A percentile compares a stretch with the other conserved stretches of the same genome.
phyloP scores from a whole-genome alignment of 2,888 invertebrate species.

The Pandemis corylana region DNA sequence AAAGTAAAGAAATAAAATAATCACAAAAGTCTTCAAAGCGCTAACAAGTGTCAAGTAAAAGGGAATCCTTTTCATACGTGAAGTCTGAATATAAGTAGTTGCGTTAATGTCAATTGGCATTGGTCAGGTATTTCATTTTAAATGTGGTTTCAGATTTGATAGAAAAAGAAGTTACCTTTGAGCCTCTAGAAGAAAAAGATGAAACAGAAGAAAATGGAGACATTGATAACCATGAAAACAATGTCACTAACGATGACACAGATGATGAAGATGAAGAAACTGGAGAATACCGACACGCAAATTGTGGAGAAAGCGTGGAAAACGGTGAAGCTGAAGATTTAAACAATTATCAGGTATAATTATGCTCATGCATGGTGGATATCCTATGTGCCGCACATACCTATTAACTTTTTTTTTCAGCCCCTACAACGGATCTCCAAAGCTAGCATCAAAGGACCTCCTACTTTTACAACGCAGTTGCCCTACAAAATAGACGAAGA shows the following conservation, averaged over 20 bases:
- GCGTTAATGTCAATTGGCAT: no score
- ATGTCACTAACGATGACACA: constrained; percentile 54
- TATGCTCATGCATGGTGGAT: not conserved
- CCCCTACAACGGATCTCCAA: constrained; percentile 45
- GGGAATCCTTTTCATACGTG: no score
- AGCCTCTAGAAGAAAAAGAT: constrained; percentile 83
- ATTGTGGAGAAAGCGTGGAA: constrained; percentile 42
- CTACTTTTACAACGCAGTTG: constrained; percentile 78
- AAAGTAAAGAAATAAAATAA: no score
- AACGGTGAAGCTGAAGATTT: constrained; percentile 35
- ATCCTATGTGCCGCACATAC: not conserved
- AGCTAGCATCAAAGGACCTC: constrained; percentile 56
- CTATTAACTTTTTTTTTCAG: constrained; percentile 45
- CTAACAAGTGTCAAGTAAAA: no score
- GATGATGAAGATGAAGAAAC: constrained; percentile 15
- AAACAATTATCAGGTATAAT: constrained; percentile 19
- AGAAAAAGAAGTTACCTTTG: constrained; percentile 85
- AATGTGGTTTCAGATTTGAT: constrained; percentile 69
- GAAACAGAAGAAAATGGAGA: constrained; percentile 65
- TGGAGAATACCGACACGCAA: constrained; percentile 24
- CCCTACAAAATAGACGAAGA: constrained; percentile 88
- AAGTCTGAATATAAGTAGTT: no score
- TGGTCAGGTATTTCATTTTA: no score
- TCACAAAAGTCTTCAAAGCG: no score
- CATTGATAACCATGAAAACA: constrained; percentile 60